Percentiles rank a stretch among this genome's conserved stretches.
phyloP scores from a whole-genome alignment of 2,888 invertebrate species.

The Habrosyne pyritoides region DNA sequence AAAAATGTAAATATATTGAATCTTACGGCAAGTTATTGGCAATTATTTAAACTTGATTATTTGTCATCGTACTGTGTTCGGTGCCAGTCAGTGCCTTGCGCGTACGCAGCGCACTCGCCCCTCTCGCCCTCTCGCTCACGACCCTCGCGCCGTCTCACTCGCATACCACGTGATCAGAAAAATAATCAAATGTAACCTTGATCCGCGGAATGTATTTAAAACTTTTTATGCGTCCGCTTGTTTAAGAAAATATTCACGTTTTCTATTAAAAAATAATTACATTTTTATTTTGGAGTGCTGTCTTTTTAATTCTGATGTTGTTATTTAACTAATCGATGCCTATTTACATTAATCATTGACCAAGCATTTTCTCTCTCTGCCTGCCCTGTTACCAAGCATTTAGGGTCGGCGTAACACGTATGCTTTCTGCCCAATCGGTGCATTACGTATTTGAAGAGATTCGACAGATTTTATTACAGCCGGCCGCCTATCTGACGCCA shows the following conservation, averaged over 20 bases:
- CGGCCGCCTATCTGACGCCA: too few species aligned
- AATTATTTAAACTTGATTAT: conserved; percentile 34
- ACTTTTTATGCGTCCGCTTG: conserved; percentile 6
- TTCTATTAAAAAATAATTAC: not conserved
- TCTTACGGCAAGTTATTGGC: conserved; percentile 18
- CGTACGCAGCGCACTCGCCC: conserved; percentile 35
- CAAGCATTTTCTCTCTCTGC: too few species aligned
- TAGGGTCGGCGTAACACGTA: too few species aligned
- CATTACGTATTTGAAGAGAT: too few species aligned
- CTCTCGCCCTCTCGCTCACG: conserved; percentile 11
- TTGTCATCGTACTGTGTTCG: conserved; percentile 29
- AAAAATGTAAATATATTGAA: not conserved
- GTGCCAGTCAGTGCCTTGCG: conserved; percentile 66
- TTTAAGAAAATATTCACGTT: not conserved
- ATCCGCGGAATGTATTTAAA: conserved; percentile 12
- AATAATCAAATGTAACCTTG: conserved; percentile 10
- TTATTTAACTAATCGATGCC: too few species aligned
- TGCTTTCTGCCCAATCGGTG: too few species aligned
- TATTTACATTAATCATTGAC: too few species aligned
- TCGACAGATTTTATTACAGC: too few species aligned
- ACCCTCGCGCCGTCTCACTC: conserved; percentile 23
- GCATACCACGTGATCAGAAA: conserved; percentile 15
- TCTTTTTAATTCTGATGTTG: not conserved
- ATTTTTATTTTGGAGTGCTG: not conserved
- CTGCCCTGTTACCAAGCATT: too few species aligned